A percentile compares a stretch with the other conserved stretches of the same genome.
phyloP scores from a whole-genome alignment of 2,888 invertebrate genomes.

The Pollenia amentaria region DNA sequence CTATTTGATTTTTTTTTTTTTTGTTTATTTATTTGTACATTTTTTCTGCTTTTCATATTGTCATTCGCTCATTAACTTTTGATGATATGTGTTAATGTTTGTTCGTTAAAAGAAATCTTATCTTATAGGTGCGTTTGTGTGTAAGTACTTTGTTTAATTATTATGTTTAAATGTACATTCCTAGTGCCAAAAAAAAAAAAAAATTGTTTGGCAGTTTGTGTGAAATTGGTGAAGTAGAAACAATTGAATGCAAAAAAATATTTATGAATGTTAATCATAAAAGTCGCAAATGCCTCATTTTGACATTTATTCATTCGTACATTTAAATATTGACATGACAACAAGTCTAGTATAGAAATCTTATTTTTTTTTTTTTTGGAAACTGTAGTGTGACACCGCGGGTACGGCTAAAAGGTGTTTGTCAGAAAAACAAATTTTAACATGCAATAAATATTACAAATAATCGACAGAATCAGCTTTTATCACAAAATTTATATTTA shows the following conservation, averaged over 20 bases:
- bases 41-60: slow-evolving; percentile 51
- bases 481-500: too few relatives aligned
- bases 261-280: slow-evolving; percentile 61
- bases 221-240: slow-evolving; percentile 11
- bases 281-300: slow-evolving; percentile 61
- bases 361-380: neutral
- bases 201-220: slow-evolving; percentile 57
- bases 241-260: slow-evolving; percentile 31
- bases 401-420: neutral
- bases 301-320: slow-evolving; percentile 30
- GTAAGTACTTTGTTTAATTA: slow-evolving; percentile 45
- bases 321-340: slow-evolving; percentile 39
- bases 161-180: slow-evolving; percentile 1
- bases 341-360: neutral
- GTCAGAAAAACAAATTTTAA: too few relatives aligned
- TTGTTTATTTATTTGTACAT: slow-evolving; percentile 18
- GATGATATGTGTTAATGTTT: slow-evolving; percentile 29
- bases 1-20: slow-evolving; percentile 20
- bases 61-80: slow-evolving; percentile 60
- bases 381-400: neutral
- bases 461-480: too few relatives aligned
- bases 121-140: slow-evolving; percentile 10
- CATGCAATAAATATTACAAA: too few relatives aligned
- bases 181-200: slow-evolving; percentile 60
- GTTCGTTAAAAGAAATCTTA: slow-evolving; percentile 27